Evolutionary conservation across 2,888 invertebrate genomes (phyloP).

Genomic region (Lithophane semibrunnea): DNA sequence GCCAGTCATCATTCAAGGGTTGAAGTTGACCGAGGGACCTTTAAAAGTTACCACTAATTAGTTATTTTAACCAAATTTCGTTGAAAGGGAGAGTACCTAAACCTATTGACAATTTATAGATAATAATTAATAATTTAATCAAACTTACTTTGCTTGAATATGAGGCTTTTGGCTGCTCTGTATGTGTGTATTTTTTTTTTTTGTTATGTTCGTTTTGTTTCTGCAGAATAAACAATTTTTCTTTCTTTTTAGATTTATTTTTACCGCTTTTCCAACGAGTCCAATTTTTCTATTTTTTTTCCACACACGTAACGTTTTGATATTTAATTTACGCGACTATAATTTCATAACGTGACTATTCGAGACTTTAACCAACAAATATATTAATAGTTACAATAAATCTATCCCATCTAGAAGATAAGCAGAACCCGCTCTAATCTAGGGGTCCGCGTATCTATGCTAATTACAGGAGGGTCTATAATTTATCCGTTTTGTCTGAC

Average conservation of each 20-base stretch:
- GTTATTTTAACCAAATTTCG: slow-evolving; percentile 38
- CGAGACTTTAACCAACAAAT: slow-evolving; percentile 31
- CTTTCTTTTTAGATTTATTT: no score
- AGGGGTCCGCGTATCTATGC: slow-evolving; percentile 72
- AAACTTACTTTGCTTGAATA: no score
- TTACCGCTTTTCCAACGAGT: neutral
- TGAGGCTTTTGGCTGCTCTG: no score
- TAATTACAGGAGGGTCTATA: slow-evolving; percentile 72
- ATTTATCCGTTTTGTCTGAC: slow-evolving; percentile 70
- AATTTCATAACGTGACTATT: neutral
- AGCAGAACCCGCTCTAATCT: slow-evolving; percentile 67
- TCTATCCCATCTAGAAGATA: slow-evolving; percentile 65
- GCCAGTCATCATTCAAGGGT: slow-evolving; percentile 75
- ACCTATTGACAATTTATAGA: neutral
- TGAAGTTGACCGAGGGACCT: slow-evolving; percentile 61
- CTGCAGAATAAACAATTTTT: no score
- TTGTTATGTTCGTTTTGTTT: no score
- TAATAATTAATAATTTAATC: no score
- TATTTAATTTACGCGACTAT: no score
- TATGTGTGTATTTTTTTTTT: no score
- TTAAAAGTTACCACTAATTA: slow-evolving; percentile 64
- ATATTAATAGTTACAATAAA: slow-evolving; percentile 71
- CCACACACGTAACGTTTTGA: neutral
- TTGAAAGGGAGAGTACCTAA: neutral
- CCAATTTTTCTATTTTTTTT: neutral